Percentiles rank a stretch among this genome's conserved stretches.
Evolutionary conservation across 35 echinoderm and acorn worm species (phyloP).

Genomic region (Lytechinus variegatus): DNA sequence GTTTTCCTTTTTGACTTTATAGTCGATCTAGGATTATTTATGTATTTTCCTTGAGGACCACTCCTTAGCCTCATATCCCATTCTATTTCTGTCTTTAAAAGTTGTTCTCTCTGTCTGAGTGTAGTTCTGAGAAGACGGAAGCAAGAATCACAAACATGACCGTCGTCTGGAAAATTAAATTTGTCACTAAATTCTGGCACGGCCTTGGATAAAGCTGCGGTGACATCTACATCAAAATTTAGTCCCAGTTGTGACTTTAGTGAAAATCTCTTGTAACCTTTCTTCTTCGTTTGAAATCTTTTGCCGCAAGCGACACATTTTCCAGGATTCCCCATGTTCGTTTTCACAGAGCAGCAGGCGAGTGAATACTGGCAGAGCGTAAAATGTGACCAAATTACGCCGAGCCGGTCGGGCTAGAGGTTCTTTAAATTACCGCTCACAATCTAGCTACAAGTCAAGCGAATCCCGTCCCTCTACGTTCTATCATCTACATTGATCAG

Average conservation of each 20-base stretch:
- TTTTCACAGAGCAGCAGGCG: background rate
- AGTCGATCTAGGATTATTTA: background rate
- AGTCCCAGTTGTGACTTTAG: slow-evolving; percentile 22
- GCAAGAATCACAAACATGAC: slow-evolving; percentile 46
- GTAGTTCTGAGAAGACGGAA: slow-evolving; percentile 41
- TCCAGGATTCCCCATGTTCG: slow-evolving; percentile 32
- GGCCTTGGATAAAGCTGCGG: background rate
- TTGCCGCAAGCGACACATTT: slow-evolving; percentile 43
- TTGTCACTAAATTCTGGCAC: background rate
- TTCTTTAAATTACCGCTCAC: background rate
- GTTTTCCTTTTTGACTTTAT: background rate
- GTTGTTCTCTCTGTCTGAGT: slow-evolving; percentile 31
- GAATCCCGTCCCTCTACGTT: background rate
- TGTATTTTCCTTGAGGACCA: background rate
- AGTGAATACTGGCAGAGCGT: too few relatives aligned
- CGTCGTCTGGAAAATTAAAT: background rate
- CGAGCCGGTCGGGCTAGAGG: background rate
- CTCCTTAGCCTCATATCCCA: slow-evolving; percentile 16
- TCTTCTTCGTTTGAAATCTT: slow-evolving; percentile 33
- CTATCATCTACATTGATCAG: background rate
- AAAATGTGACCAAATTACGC: background rate
- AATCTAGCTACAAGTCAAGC: background rate
- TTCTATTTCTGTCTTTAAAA: slow-evolving; percentile 38
- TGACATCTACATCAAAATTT: slow-evolving; percentile 11
- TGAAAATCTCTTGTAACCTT: slow-evolving; percentile 40